Percentiles rank a stretch among this genome's conserved stretches.
These are phyloP conservation scores for Eulemur albifrons DNA, from an alignment of 2,797 vertebrate species.

Conservation along the genomic window DNA sequence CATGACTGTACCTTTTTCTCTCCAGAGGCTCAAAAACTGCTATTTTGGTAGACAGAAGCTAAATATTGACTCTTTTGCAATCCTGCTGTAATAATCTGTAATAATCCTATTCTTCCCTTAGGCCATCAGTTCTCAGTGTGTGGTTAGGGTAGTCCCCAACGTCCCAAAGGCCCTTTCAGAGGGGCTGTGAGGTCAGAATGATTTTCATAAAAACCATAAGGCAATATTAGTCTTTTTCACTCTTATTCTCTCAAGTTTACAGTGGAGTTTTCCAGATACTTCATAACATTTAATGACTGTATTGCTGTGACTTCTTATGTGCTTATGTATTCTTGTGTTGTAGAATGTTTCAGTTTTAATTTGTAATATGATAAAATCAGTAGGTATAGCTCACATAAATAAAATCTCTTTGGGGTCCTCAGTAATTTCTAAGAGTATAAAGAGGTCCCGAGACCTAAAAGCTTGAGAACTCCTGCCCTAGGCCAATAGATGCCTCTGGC, in stretches of 20 bases:
- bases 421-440: background rate
- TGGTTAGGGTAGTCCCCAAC: background rate
- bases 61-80: background rate
- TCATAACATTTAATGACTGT: background rate
- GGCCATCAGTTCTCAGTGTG: background rate
- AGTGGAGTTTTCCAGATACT: background rate
- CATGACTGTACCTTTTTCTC: background rate
- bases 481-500: background rate
- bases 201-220: background rate
- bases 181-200: background rate
- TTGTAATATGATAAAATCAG: background rate
- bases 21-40: background rate
- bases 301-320: background rate
- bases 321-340: background rate
- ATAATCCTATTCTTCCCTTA: background rate
- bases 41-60: background rate
- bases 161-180: background rate
- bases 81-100: background rate
- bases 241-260: background rate
- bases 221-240: background rate
- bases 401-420: background rate
- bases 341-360: background rate
- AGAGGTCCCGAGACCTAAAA: background rate
- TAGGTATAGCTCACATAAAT: background rate
- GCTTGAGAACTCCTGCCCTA: background rate